Evolutionary conservation across 2,888 invertebrate species (phyloP), one percentile per base, ranked within the genome.

Genomic region (Drosophila mercatorum): DNA sequence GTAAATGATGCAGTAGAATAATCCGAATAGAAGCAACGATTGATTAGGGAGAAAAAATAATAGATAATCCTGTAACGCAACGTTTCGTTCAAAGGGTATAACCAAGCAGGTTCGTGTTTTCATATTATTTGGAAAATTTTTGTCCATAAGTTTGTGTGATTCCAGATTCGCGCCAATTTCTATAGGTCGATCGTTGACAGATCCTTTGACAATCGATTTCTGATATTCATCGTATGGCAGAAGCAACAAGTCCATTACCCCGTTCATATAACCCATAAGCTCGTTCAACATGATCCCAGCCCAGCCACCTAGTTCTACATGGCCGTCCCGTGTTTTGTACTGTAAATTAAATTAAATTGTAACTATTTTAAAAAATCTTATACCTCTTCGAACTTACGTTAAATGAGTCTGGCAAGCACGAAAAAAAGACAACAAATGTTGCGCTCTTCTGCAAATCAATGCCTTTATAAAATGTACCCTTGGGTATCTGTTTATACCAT

Each of bases 281-380:
- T 61, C 63, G 1, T 5, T 7, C 12, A 73, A 40, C 12, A 58
- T 26, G 14, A 60, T 10, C 5, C 74, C 68, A 43, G 11, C 38
- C 17, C 36, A 6, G n/a, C 74, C 74, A 8, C 68, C 49, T 3
- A 74, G 38, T 5, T 49, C 49, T 3, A 58, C 3, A 26, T 46
- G 58, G 0, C 34, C 38, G 0, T 12, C 31, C 1, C 43, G 72
- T 34, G 14, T n/a, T 2, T 65, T 49, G 12, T 53, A 58, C 72
- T 72, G 14, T 44, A 61, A 49, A 11, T 4, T 5, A n/a, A 8
- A 34, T 34, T 34, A 49, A 34, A n/a, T 2, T 3, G 14, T 6
- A 14, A n/a, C n/a, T 10, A 11, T 52, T 31, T 31, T 1, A 1
- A 31, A 31, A 31, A 5, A 31, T 5, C 6, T 31, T 31, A 31